Conservation (phyloP, 2,797 vertebrate species). For the Falco peregrinus region DNA sequence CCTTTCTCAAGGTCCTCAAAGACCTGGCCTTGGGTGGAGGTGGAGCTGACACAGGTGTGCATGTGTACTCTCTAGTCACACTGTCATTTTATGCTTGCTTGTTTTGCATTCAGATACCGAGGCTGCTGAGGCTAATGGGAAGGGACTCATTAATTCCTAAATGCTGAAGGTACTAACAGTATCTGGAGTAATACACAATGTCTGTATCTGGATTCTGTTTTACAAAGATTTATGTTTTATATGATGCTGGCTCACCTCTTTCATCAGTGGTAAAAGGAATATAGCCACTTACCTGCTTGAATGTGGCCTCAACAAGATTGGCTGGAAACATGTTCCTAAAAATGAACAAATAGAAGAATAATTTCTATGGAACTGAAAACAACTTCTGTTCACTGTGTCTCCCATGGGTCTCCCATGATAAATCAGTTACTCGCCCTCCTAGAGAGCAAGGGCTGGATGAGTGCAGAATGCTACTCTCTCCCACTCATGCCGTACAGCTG, state of each 20-base stretch:
- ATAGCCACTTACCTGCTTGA: conserved; percentile 90
- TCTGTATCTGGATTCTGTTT: not conserved
- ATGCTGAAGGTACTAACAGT: not conserved
- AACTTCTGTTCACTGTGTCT: not conserved
- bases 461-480: not conserved
- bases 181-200: not conserved
- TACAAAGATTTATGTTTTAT: not conserved
- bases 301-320: conserved; percentile 96
- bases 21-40: not conserved
- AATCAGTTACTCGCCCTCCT: not conserved
- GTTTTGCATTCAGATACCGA: not conserved
- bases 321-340: conserved; percentile 98
- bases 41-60: not conserved
- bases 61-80: not conserved
- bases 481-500: not conserved
- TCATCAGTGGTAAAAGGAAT: not conserved
- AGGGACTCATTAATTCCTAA: not conserved
- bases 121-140: not conserved
- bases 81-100: not conserved
- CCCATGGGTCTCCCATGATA: not conserved
- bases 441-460: not conserved
- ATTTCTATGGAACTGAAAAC: not conserved
- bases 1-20: not conserved
- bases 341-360: conserved; percentile 64
- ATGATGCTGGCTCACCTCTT: not conserved